phyloP scores from a whole-genome alignment of 2,888 invertebrate genomes.

The Glomeris marginata region DNA sequence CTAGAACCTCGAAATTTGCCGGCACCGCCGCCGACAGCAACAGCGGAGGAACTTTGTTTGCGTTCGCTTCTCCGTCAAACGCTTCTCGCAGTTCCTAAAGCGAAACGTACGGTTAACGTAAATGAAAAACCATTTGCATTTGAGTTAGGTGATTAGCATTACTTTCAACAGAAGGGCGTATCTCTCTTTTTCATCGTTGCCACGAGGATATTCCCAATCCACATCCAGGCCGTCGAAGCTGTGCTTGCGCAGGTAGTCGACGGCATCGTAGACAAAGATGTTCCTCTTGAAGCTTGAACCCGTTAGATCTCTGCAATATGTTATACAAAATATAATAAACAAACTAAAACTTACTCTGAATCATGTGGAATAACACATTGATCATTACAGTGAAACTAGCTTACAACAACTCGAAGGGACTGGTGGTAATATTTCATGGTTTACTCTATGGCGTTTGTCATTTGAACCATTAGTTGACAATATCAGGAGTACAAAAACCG shows the following conservation, averaged over 20 bases:
- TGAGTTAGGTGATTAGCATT: neutral
- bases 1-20: constrained; percentile 82
- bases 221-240: constrained; percentile 86
- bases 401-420: too few relatives aligned
- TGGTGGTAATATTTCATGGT: too few relatives aligned
- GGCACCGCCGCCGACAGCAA: constrained; percentile 78
- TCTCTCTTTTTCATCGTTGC: constrained; percentile 81
- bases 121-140: neutral
- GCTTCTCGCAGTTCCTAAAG: constrained; percentile 64
- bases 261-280: constrained; percentile 86
- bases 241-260: constrained; percentile 77
- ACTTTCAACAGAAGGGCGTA: constrained; percentile 60
- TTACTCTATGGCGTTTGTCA: too few relatives aligned
- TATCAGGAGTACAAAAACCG: too few relatives aligned
- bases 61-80: constrained; percentile 83
- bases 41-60: constrained; percentile 61
- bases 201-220: constrained; percentile 85
- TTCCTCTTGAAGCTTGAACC: constrained; percentile 86
- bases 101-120: neutral
- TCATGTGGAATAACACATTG: too few relatives aligned
- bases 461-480: too few relatives aligned
- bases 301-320: constrained; percentile 66
- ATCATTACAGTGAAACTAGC: too few relatives aligned
- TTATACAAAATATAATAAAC: too few relatives aligned
- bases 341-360: too few relatives aligned